Conservation (phyloP, 2,888 invertebrate species). For the Micropterix aruncella region DNA sequence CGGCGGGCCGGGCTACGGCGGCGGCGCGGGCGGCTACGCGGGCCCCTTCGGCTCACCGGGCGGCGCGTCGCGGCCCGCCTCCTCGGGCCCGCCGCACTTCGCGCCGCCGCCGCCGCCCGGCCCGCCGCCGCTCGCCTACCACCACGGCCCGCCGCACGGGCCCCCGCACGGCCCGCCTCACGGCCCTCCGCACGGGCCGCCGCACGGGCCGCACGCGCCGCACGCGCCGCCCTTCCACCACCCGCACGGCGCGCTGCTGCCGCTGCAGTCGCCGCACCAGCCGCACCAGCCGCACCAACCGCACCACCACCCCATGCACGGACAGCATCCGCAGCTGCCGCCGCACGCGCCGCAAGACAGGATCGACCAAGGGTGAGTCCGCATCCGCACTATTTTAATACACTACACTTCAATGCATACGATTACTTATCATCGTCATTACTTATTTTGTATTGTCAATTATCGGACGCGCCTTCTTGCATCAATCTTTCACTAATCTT, state of each 20-base stretch:
- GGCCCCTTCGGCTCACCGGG: slow-evolving; percentile 47
- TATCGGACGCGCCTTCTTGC: too few relatives aligned
- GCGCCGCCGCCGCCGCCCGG: slow-evolving; percentile 48
- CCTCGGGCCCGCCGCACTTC: slow-evolving; percentile 58
- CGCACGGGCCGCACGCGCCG: slow-evolving; percentile 43
- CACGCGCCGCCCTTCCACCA: slow-evolving; percentile 58
- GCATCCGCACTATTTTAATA: not conserved
- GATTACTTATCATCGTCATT: too few relatives aligned
- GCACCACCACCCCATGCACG: slow-evolving; percentile 36
- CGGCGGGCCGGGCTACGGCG: slow-evolving; percentile 45
- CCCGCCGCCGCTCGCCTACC: slow-evolving; percentile 46
- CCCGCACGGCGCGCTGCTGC: slow-evolving; percentile 65
- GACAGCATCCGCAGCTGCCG: slow-evolving; percentile 44
- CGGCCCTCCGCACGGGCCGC: slow-evolving; percentile 45
- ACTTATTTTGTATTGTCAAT: too few relatives aligned
- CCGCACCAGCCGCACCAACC: slow-evolving; percentile 83
- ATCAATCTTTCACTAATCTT: too few relatives aligned
- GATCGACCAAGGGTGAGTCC: slow-evolving; percentile 59
- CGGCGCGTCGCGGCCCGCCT: slow-evolving; percentile 61
- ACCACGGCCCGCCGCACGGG: slow-evolving; percentile 57
- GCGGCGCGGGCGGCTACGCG: too few relatives aligned
- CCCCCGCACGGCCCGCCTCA: slow-evolving; percentile 54
- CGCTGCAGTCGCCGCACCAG: slow-evolving; percentile 75
- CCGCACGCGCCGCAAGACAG: slow-evolving; percentile 76
- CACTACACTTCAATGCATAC: too few relatives aligned